phyloP scores from a whole-genome alignment of 1,140 invertebrate genomes.

The Bombus superbus region DNA sequence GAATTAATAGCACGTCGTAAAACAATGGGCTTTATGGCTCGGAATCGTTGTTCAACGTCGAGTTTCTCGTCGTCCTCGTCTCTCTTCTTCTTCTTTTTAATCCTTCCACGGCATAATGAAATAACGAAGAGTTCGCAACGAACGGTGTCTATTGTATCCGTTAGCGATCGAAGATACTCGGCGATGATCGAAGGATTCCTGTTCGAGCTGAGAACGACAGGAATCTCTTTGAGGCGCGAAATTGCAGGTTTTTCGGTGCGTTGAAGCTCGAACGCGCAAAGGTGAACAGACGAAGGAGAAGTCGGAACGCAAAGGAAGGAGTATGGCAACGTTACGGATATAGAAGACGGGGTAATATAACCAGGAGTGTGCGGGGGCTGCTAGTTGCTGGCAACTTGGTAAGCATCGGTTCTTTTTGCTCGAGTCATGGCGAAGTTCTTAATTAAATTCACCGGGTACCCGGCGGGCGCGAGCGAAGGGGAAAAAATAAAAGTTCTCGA shows the following conservation, averaged over 20 bases:
- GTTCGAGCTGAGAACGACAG: neutral
- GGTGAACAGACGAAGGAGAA: neutral
- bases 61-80: neutral
- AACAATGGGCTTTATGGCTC: no score
- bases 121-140: neutral
- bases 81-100: neutral
- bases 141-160: neutral
- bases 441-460: constrained; percentile 45
- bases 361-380: neutral
- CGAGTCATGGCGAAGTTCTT: constrained; percentile 28
- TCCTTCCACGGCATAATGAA: neutral
- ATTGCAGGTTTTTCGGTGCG: neutral
- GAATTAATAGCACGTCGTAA: neutral
- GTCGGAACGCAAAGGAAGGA: neutral
- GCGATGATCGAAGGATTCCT: constrained; percentile 1
- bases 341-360: constrained; percentile 15
- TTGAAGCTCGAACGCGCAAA: neutral
- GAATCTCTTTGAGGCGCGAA: constrained; percentile 33
- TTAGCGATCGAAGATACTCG: neutral
- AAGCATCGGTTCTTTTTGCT: constrained; percentile 15
- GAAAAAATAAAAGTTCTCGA: constrained; percentile 11
- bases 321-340: no score
- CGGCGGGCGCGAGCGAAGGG: neutral
- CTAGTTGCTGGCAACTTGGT: neutral
- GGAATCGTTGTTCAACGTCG: neutral